Evolutionary conservation across 2,797 vertebrate genomes (phyloP), one percentile per base, ranked within the genome.

Genomic region (Tenualosa thibaudeaui): DNA sequence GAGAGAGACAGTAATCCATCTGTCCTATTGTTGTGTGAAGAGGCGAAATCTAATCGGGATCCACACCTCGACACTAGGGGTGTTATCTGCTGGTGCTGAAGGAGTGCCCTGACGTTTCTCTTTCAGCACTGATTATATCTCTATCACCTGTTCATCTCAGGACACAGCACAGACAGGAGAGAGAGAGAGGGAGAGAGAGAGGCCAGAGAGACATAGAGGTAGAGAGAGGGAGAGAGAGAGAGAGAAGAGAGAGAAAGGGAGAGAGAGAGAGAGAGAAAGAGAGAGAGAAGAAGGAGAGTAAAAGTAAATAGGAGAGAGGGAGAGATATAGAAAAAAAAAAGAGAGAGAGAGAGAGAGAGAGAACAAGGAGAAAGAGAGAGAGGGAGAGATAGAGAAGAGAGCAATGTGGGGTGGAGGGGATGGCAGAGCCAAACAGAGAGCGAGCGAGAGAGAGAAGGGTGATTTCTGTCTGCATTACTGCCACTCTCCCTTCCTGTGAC

Each of bases 11-110:
- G 88, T 84, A 53, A 56, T 56, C 56, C 58, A 60, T 60, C 19
- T n/a, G 58, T 87, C 87, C 88, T 86, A 89, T 82, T 81, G 82
- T 81, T 87, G 86, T 84, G 82, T 43, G 31, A 87, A 71, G 86
- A 87, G 78, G 91, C 90, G 90, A 93, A 92, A 93, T 93, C 89
- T 89, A 90, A 89, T 85, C 56, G 65, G 84, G 86, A 87, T 88
- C 85, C 89, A 89, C 89, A 88, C 86, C 87, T 87, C 85, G 84
- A 84, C 15, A 53, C 12, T n/a, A 1, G 58, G 58, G 86, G 68
- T 83, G 84, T 91, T 88, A 85, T 83, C 89, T 83, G 13, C 12
- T 82, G 40, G 43, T 49, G 85, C 7, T 12, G 50, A 7, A 51
- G 50, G 50, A 26, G 83, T 60, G 87, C 78, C 78, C 62, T 83